These are phyloP conservation scores for Maniola jurtina DNA, from an alignment of 1,140 invertebrate species.

Conservation along the genomic window DNA sequence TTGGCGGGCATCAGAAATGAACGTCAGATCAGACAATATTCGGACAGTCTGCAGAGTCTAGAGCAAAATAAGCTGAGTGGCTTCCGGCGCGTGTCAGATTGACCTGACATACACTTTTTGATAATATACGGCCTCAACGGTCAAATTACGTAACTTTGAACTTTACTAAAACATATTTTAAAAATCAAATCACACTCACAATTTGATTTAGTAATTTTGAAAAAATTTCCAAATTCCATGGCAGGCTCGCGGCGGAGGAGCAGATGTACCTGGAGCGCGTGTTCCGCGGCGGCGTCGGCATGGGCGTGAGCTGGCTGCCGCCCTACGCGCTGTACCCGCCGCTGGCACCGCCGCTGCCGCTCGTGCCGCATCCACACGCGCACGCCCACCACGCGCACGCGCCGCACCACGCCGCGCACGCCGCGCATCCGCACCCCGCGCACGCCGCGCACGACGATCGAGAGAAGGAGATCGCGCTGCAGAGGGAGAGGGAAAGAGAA, in stretches of 20 bases:
- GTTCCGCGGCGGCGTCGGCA: slow-evolving; percentile 67
- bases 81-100: no score
- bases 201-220: no score
- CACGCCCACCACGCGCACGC: slow-evolving; percentile 37
- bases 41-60: no score
- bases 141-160: no score
- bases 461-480: slow-evolving; percentile 56
- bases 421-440: slow-evolving; percentile 30
- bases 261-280: slow-evolving; percentile 72
- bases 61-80: no score
- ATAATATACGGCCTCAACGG: no score
- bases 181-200: no score
- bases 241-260: slow-evolving; percentile 69
- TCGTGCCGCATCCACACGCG: slow-evolving; percentile 44
- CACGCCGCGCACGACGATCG: slow-evolving; percentile 49
- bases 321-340: slow-evolving; percentile 70
- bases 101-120: no score
- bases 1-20: no score
- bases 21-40: no score
- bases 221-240: neutral
- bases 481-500: slow-evolving; percentile 55
- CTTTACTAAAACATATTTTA: no score
- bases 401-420: slow-evolving; percentile 33
- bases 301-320: slow-evolving; percentile 68
- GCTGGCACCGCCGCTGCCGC: slow-evolving; percentile 56